Evolutionary conservation across 1,140 invertebrate species (phyloP).

Genomic region (Acromyrmex echinatior): DNA sequence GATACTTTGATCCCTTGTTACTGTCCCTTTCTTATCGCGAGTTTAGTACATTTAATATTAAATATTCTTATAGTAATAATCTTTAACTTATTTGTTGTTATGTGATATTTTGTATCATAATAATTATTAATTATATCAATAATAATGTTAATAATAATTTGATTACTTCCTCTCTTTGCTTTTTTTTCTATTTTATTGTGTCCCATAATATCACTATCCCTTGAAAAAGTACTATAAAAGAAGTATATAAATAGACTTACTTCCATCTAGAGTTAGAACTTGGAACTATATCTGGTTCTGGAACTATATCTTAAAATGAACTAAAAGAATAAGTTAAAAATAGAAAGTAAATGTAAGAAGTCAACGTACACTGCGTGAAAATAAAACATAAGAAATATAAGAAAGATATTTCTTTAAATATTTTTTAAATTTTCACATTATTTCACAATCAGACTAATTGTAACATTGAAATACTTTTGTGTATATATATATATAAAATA

Average conservation of each 20-base stretch:
- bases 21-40: background rate
- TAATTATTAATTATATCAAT: background rate
- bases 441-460: background rate
- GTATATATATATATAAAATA: background rate
- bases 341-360: background rate
- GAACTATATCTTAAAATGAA: background rate
- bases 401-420: background rate
- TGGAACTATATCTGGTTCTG: background rate
- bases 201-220: background rate
- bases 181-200: background rate
- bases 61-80: background rate
- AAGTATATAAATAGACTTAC: constrained; percentile 10
- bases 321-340: background rate
- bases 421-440: background rate
- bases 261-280: constrained; percentile 25
- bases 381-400: background rate
- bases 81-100: constrained; percentile 6
- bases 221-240: background rate
- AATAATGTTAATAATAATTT: background rate
- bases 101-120: background rate
- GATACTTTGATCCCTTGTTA: constrained; percentile 30
- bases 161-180: background rate
- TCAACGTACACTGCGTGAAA: background rate
- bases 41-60: constrained; percentile 24
- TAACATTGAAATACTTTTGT: background rate